Percentiles rank a stretch among this genome's conserved stretches.
phyloP scores from a whole-genome alignment of 2,797 vertebrate genomes.

The Caiman crocodilus region DNA sequence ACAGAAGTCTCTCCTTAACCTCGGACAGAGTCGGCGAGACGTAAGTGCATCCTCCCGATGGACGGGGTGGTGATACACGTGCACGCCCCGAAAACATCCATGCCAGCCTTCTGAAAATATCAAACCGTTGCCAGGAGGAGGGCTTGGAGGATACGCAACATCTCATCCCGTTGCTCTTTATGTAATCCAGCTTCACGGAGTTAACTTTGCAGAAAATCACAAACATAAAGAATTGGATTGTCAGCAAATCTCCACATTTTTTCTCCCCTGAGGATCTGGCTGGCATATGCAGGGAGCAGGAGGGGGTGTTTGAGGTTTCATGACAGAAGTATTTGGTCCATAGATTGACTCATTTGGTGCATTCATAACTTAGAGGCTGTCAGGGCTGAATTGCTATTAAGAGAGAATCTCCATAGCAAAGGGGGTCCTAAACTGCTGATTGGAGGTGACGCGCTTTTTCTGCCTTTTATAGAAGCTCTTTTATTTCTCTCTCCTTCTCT shows the following conservation, averaged over 20 bases:
- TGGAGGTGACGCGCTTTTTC: fast-evolving
- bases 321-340: fast-evolving
- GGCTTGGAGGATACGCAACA: not conserved
- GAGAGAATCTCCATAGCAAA: not conserved
- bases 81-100: not conserved
- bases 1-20: not conserved
- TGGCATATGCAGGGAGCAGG: too few relatives aligned
- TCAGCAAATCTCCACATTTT: not conserved
- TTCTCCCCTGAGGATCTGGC: not conserved
- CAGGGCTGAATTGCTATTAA: not conserved
- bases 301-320: not conserved
- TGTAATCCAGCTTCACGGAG: too few relatives aligned
- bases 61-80: not conserved
- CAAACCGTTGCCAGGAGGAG: not conserved
- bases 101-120: not conserved
- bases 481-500: not conserved
- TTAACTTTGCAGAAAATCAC: too few relatives aligned
- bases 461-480: not conserved
- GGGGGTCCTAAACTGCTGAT: not conserved
- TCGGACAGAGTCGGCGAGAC: not conserved
- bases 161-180: not conserved
- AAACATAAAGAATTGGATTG: too few relatives aligned
- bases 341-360: not conserved
- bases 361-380: not conserved
- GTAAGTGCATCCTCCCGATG: not conserved